Conservation (phyloP, 2,797 vertebrate genomes). For the Takifugu ocellatus region DNA sequence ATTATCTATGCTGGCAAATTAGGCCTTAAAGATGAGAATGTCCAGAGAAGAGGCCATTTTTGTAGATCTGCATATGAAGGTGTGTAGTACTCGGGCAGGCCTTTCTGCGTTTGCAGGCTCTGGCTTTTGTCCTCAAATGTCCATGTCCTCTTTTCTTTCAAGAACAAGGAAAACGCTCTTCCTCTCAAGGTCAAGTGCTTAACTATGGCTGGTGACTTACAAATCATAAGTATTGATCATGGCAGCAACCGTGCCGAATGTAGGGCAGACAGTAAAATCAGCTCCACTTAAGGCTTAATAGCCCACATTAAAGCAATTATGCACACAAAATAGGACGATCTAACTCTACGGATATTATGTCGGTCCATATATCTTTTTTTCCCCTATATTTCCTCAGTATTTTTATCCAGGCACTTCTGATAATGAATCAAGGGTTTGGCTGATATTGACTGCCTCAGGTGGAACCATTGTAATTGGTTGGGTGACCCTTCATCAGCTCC, state of each 20-base stretch:
- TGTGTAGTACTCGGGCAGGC: not conserved
- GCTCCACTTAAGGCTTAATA: conserved; percentile 94
- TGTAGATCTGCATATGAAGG: not conserved
- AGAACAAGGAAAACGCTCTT: conserved; percentile 80
- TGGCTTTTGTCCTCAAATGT: conserved; percentile 32
- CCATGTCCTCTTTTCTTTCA: conserved; percentile 65
- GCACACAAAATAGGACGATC: conserved; percentile 82
- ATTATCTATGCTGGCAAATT: not conserved
- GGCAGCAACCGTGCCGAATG: conserved; percentile 81
- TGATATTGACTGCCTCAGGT: conserved; percentile 70
- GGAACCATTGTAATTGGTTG: conserved; percentile 75
- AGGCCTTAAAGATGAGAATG: conserved; percentile 1
- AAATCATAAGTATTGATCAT: conserved; percentile 95
- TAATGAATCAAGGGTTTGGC: conserved; percentile 77
- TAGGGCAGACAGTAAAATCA: conserved; percentile 89
- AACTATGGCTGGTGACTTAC: conserved; percentile 83
- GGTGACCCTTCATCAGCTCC: conserved; percentile 55
- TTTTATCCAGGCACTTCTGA: conserved; percentile 74
- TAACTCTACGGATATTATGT: conserved; percentile 75
- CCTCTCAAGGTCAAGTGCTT: conserved; percentile 83
- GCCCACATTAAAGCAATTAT: conserved; percentile 93
- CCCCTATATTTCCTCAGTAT: conserved; percentile 48
- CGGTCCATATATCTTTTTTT: conserved; percentile 68
- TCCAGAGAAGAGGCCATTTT: not conserved
- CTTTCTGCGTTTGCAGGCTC: conserved; percentile 16